phyloP scores from a whole-genome alignment of 1,140 invertebrate genomes.

The Zaprionus lachaisei region DNA sequence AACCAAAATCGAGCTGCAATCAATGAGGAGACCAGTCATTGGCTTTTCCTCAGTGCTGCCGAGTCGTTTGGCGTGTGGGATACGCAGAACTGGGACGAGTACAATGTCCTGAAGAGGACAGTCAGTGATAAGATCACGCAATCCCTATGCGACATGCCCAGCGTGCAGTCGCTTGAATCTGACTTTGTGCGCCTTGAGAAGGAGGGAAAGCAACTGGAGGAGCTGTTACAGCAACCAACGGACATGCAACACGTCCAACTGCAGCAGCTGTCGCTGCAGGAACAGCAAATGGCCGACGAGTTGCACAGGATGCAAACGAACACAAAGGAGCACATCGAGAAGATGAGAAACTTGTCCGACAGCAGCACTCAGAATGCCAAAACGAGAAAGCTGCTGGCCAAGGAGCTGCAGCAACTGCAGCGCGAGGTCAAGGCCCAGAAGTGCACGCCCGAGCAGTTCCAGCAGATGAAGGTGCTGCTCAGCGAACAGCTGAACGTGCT shows the following conservation, averaged over 20 bases:
- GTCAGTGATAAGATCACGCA: slow-evolving; percentile 20
- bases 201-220: slow-evolving; percentile 20
- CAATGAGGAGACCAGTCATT: slow-evolving; percentile 33
- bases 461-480: slow-evolving; percentile 26
- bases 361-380: neutral
- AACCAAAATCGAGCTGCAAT: neutral
- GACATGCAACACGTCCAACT: slow-evolving; percentile 7
- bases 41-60: slow-evolving; percentile 23
- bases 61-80: slow-evolving; percentile 39
- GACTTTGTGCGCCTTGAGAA: slow-evolving; percentile 12
- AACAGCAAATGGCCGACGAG: slow-evolving; percentile 14
- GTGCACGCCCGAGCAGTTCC: slow-evolving; percentile 35
- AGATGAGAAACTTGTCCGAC: neutral
- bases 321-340: neutral
- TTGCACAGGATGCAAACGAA: neutral
- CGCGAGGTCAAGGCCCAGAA: slow-evolving; percentile 33
- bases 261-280: slow-evolving; percentile 4
- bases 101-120: slow-evolving; percentile 8
- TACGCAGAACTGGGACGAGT: slow-evolving; percentile 32
- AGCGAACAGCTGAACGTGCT: slow-evolving; percentile 40
- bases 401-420: slow-evolving; percentile 28
- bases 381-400: neutral
- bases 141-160: slow-evolving; percentile 26
- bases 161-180: neutral
- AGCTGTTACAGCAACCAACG: slow-evolving; percentile 17